Conservation (phyloP, 2,797 vertebrate species). For the Pipistrellus pipistrellus region DNA sequence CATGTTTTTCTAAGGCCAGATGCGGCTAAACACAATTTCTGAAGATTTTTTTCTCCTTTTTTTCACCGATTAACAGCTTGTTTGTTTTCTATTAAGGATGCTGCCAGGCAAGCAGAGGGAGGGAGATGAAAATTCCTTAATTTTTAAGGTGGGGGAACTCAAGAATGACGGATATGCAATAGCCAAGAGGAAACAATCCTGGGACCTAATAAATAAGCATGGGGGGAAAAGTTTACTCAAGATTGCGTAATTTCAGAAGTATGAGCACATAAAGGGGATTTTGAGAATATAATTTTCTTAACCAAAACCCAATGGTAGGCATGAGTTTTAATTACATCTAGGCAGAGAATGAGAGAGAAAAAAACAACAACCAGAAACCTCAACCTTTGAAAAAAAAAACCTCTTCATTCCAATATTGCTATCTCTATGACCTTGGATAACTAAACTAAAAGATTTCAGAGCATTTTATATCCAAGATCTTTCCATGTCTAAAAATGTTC, state of each 20-base stretch:
- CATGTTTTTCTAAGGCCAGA: constrained; percentile 90
- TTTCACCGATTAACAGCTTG: constrained; percentile 87
- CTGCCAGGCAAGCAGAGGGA: constrained; percentile 85
- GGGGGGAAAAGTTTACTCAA: constrained; percentile 81
- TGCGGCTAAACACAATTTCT: constrained; percentile 89
- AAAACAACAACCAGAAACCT: constrained; percentile 29
- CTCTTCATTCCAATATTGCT: neutral
- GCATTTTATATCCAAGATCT: neutral
- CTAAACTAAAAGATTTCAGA: neutral
- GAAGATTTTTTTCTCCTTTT: constrained; percentile 78
- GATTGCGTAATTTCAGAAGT: constrained; percentile 85
- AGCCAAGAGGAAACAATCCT: constrained; percentile 87
- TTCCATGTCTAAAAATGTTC: neutral
- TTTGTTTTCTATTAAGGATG: constrained; percentile 88
- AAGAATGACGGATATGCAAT: constrained; percentile 83
- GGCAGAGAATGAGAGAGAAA: neutral
- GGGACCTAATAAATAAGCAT: constrained; percentile 83
- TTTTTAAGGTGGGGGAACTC: constrained; percentile 87
- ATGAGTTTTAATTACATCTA: neutral
- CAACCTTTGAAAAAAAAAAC: neutral
- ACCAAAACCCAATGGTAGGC: neutral
- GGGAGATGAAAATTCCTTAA: constrained; percentile 68
- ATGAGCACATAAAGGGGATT: constrained; percentile 67
- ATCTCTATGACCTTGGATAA: constrained; percentile 16
- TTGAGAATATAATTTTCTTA: constrained; percentile 72